Percentiles rank a stretch among this genome's conserved stretches.
Conservation (phyloP, 2,797 vertebrate species). For the Channa striata region DNA sequence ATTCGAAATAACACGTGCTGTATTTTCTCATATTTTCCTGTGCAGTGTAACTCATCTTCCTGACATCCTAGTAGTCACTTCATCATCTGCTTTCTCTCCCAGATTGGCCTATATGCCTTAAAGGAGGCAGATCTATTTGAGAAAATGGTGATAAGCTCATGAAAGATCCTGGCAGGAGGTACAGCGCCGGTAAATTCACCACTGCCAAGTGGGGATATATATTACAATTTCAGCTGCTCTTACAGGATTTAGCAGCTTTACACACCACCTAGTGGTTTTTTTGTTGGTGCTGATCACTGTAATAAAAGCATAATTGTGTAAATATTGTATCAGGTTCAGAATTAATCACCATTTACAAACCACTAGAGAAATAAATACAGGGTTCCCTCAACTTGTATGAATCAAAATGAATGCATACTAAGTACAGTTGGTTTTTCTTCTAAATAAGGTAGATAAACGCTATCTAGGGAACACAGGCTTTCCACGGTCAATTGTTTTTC, state of each 20-base stretch:
- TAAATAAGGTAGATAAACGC: constrained; percentile 64
- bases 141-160: constrained; percentile 43
- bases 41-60: constrained; percentile 31
- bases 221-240: constrained; percentile 24
- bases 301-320: constrained; percentile 13
- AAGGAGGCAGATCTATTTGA: constrained; percentile 29
- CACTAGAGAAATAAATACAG: constrained; percentile 28
- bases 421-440: constrained; percentile 33
- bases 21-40: constrained; percentile 17
- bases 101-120: constrained; percentile 3
- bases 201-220: constrained; percentile 6
- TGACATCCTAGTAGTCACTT: constrained; percentile 35
- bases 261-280: too few relatives aligned
- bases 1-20: constrained; percentile 4
- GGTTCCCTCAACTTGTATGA: constrained; percentile 27
- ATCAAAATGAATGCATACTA: constrained; percentile 25
- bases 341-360: constrained; percentile 36
- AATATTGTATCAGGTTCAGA: neutral
- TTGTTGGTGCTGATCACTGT: too few relatives aligned
- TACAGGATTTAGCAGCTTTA: constrained; percentile 18
- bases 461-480: constrained; percentile 61
- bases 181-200: neutral
- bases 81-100: constrained; percentile 46
- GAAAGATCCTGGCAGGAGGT: constrained; percentile 13
- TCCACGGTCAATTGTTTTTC: constrained; percentile 62